A percentile compares a stretch with the other conserved stretches of the same genome.
Conservation (phyloP, 2,113 vertebrate genomes). For the Nematolebias whitei region DNA sequence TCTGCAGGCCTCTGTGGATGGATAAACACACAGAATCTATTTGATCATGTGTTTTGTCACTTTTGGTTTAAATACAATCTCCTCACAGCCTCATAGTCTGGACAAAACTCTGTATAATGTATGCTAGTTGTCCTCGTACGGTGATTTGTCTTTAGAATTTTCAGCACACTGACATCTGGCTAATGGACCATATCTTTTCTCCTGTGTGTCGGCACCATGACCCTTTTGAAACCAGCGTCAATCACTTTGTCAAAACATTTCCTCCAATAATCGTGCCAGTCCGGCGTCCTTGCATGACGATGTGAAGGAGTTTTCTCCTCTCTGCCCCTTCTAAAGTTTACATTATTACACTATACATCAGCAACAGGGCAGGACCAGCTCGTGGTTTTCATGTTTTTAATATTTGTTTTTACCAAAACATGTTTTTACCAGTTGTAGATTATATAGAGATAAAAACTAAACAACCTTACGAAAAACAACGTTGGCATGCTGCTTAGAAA, state of each 20-base stretch:
- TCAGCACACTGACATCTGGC: constrained; percentile 49
- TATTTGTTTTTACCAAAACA: constrained; percentile 64
- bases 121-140: constrained; percentile 43
- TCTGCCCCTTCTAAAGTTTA: constrained; percentile 62
- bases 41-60: constrained; percentile 54
- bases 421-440: constrained; percentile 75
- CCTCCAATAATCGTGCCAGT: constrained; percentile 49
- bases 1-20: constrained; percentile 42
- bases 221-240: constrained; percentile 71
- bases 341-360: constrained; percentile 60
- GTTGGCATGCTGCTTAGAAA: constrained; percentile 75
- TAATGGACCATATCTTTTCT: constrained; percentile 40
- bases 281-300: constrained; percentile 54
- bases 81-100: constrained; percentile 53
- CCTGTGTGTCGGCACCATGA: constrained; percentile 31
- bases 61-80: constrained; percentile 43
- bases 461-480: constrained; percentile 46
- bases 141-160: constrained; percentile 55
- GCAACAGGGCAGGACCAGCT: constrained; percentile 41
- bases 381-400: constrained; percentile 63
- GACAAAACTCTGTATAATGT: constrained; percentile 60
- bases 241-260: constrained; percentile 44
- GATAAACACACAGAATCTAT: constrained; percentile 31
- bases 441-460: constrained; percentile 60
- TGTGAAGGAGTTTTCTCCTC: constrained; percentile 37